phyloP scores from a whole-genome alignment of 1,140 invertebrate species.

The Orussus abietinus region DNA sequence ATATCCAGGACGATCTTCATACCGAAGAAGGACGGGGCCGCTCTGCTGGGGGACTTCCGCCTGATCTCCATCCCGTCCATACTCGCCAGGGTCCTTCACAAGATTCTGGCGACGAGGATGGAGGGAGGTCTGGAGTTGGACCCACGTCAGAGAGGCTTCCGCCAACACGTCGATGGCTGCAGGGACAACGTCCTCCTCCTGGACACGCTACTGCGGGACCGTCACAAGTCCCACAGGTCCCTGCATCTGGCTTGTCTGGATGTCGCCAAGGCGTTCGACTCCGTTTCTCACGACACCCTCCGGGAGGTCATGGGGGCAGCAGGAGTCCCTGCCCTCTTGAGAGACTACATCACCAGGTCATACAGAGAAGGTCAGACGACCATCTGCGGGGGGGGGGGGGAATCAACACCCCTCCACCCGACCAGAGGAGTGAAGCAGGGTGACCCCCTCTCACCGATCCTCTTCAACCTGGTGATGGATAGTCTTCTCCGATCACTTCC shows the following conservation, averaged over 20 bases:
- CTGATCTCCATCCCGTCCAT: slow-evolving; percentile 43
- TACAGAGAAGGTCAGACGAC: slow-evolving; percentile 5
- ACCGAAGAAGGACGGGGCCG: slow-evolving; percentile 26
- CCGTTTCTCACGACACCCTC: no score
- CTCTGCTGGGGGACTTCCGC: slow-evolving; percentile 29
- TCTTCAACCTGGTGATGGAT: slow-evolving; percentile 54
- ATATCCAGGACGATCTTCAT: slow-evolving; percentile 20
- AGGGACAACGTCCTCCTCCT: slow-evolving; percentile 15
- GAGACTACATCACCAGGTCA: background rate
- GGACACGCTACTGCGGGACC: slow-evolving; percentile 11
- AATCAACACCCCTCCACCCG: slow-evolving; percentile 1
- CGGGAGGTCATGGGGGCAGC: slow-evolving; percentile 3
- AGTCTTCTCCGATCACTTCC: no score
- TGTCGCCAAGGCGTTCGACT: background rate
- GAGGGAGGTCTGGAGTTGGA: background rate
- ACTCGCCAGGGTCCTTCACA: slow-evolving; percentile 31
- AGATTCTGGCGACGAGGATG: slow-evolving; percentile 33
- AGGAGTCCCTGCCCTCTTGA: background rate
- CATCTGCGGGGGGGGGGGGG: background rate
- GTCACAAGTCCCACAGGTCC: no score
- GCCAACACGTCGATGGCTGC: slow-evolving; percentile 18
- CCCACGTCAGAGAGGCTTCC: slow-evolving; percentile 19
- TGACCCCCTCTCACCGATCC: slow-evolving; percentile 48
- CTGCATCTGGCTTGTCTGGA: background rate
- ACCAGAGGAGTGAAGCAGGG: slow-evolving; percentile 51